Evolutionary conservation across 2,888 invertebrate genomes (phyloP), one percentile per base, ranked within the genome.

Genomic region (Gasteruption jaculator): DNA sequence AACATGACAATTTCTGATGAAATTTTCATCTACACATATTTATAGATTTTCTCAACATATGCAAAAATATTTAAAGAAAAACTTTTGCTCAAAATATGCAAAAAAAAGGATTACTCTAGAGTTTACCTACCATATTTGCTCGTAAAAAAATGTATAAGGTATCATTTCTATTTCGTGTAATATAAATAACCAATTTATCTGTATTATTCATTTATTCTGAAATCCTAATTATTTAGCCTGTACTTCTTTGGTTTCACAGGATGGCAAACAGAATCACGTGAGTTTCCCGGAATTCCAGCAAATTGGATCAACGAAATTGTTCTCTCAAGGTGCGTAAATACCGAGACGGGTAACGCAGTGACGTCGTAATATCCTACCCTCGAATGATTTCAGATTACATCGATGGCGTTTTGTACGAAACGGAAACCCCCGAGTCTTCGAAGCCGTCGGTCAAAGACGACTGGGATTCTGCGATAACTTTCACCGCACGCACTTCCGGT

Each of bases 261-360:
- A 89, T 71, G 86, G 87, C 60, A 88, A 88, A 76, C 81, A 82
- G 62, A 89, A 89, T 72, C 89, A 89, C 74, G 90, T 90, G 57
- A 87, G 87, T 71, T 90, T 90, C 75, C 88, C 88, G 34, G 89
- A 89, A 75, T 87, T 90, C 73, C 87, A 88, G 74, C 88, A 89
- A 75, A 90, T 90, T 64, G 90, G 89, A 69, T 83, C 86, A 63
- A 86, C 86, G 46, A 90, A 90, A 76, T 86, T 86, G 72, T 84
- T 90, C 76, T 83, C 87, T 71, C 85, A 88, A 79, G 90, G 90
- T 89, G 81, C 38, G 51, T 53, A 69, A 66, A 68, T 22, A 8
- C 24, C 24, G 24, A 22, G 7, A 22, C 6, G 12, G 30, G 6
- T 29, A 6, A 11, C 11, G 10, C 7, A 10, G 11, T 29, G 12